Evolutionary conservation across 1,140 invertebrate species (phyloP).

Genomic region (Aphaenogaster floridana): DNA sequence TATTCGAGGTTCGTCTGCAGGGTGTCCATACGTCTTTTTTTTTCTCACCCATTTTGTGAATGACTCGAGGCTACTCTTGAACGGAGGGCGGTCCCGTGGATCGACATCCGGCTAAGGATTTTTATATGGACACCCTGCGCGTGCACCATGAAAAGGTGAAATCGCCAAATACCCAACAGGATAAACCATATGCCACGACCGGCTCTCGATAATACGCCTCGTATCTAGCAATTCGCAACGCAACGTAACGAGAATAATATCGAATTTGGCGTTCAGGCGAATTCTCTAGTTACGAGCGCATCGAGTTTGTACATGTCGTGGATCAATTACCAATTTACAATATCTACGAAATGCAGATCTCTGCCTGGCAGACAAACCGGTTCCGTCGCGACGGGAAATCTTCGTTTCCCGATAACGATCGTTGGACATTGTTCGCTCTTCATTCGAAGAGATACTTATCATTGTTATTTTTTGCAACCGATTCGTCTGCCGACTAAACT

Average conservation of each 20-base stretch:
- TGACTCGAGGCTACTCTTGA: background rate
- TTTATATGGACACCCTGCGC: constrained; percentile 63
- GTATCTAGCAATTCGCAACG: constrained; percentile 16
- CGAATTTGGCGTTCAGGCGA: constrained; percentile 16
- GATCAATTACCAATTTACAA: constrained; percentile 43
- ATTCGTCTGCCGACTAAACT: constrained; percentile 33
- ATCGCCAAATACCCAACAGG: constrained; percentile 59
- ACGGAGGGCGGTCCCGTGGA: background rate
- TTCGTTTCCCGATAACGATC: background rate
- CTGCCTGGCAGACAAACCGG: constrained; percentile 46
- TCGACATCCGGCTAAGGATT: background rate
- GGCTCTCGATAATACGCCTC: constrained; percentile 30
- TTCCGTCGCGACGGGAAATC: background rate
- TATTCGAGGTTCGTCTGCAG: constrained; percentile 39
- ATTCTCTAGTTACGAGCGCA: constrained; percentile 6
- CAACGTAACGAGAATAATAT: background rate
- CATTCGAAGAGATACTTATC: background rate
- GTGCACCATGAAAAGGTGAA: constrained; percentile 59
- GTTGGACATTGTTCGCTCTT: background rate
- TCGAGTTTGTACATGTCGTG: constrained; percentile 12
- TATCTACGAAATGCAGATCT: constrained; percentile 45
- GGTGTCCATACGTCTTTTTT: constrained; percentile 44
- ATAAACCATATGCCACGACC: constrained; percentile 58
- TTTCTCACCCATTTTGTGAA: background rate
- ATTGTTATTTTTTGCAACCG: background rate